These are phyloP conservation scores for Otocyon megalotis DNA, from an alignment of 2,113 vertebrate genomes.

Conservation along the genomic window DNA sequence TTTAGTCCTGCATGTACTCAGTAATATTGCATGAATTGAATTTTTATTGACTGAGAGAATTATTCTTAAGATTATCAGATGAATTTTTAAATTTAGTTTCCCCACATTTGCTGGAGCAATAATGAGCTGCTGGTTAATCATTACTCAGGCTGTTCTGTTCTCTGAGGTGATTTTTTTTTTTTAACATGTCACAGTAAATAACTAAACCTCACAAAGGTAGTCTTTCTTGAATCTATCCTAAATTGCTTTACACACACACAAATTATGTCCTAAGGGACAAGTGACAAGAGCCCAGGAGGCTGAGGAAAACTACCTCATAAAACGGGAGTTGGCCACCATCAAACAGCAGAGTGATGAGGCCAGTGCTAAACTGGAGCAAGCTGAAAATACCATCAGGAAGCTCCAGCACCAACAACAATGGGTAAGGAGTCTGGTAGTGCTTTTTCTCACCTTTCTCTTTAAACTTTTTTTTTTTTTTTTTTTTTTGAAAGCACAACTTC, in stretches of 20 bases:
- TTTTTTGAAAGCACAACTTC: slow-evolving; percentile 74
- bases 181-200: slow-evolving; percentile 81
- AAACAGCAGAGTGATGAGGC: slow-evolving; percentile 98
- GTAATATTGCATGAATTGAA: slow-evolving; percentile 89
- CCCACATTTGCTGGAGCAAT: slow-evolving; percentile 76
- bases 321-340: slow-evolving; percentile 98
- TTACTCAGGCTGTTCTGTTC: slow-evolving; percentile 79
- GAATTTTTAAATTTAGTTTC: slow-evolving; percentile 69
- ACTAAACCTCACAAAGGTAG: slow-evolving; percentile 84
- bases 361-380: slow-evolving; percentile 96
- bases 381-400: slow-evolving; percentile 95
- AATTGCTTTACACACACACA: slow-evolving; percentile 88
- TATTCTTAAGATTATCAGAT: slow-evolving; percentile 80
- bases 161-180: slow-evolving; percentile 80
- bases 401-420: slow-evolving; percentile 93
- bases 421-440: slow-evolving; percentile 93
- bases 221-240: slow-evolving; percentile 86
- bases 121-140: slow-evolving; percentile 81
- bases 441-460: slow-evolving; percentile 81
- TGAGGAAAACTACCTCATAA: slow-evolving; percentile 99
- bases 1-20: slow-evolving; percentile 86
- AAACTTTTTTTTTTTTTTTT: slow-evolving; percentile 54
- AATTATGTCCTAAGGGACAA: slow-evolving; percentile 99
- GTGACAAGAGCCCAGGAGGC: slow-evolving; percentile 99
- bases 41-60: slow-evolving; percentile 80